Evolutionary conservation across 2,888 invertebrate species (phyloP), one percentile per base, ranked within the genome.

Genomic region (Hydrotaea cyrtoneurina): DNA sequence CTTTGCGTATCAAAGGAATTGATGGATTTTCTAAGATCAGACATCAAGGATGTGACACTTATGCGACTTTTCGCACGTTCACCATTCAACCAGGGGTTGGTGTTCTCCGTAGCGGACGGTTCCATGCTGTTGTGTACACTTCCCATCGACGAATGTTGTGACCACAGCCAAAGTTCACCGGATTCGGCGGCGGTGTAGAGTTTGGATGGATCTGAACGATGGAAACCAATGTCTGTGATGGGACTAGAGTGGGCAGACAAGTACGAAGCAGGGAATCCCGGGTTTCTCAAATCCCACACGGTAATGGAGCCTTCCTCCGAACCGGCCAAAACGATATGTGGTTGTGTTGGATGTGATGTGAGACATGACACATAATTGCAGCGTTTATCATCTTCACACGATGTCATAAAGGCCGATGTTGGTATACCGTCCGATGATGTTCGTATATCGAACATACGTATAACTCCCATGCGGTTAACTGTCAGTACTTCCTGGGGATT

Each of bases 121-220:
- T 91, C 89, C 31, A 87, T 86, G 10, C 66, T 21, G 36, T 80
- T 86, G 50, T 71, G 4, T 2, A 83, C 66, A 2, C 64, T 81
- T 1, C 75, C 62, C 26, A 84, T 81, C 69, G 71, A 46, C 4
- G 86, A 62, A 85, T 95, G 94, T 89, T 95, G 95, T 85, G 96
- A 95, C 98, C 98, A 98, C 89, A 97, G 96, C 97, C 97, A 98
- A 2, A 98, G 92, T 90, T 97, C 96, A 0, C 98, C 98, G 66
- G 95, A 95, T 73, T 92, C 93, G 0, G 98, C 96, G 89, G 96
- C 95, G 0, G 96, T 96, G 86, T 97, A 96, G 0, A 98, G 90
- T 91, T 97, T 97, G 78, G 97, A 95, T 0, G 98, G 97, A 88
- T 96, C 95, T 81, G 96, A 95, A 0, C 96, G 96, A 92, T 98